A percentile compares a stretch with the other conserved stretches of the same genome.
Conservation (phyloP, 2,113 vertebrate genomes). For the Falco punctatus region DNA sequence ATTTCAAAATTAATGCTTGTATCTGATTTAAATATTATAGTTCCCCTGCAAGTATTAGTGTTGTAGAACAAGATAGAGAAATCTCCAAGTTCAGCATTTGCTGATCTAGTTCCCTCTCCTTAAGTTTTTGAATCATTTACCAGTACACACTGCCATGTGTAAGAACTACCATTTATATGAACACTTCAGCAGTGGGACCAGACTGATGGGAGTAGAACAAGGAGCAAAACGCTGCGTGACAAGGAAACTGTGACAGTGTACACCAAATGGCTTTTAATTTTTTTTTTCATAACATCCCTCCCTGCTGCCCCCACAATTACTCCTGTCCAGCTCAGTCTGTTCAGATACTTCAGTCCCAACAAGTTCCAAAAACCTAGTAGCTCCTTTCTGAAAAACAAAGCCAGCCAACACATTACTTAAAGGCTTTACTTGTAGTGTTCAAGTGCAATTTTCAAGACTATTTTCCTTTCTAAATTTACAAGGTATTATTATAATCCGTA, state of each 20-base stretch:
- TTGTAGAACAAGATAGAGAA: not conserved
- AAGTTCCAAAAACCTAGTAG: not conserved
- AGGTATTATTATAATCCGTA: not conserved
- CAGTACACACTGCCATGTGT: not conserved
- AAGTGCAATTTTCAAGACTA: not conserved
- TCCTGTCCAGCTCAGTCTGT: not conserved
- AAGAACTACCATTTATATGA: not conserved
- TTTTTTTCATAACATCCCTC: not conserved
- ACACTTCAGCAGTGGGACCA: not conserved
- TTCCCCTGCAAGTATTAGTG: not conserved
- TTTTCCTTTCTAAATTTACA: not conserved
- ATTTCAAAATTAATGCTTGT: not conserved
- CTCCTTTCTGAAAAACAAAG: not conserved
- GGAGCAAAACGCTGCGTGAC: not conserved
- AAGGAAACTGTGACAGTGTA: not conserved
- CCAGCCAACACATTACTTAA: not conserved
- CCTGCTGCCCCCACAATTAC: not conserved
- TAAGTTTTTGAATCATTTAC: not conserved
- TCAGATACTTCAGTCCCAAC: not conserved
- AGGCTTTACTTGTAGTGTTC: not conserved
- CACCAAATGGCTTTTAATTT: not conserved
- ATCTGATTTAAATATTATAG: not conserved
- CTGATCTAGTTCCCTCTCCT: not conserved
- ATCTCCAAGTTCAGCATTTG: not conserved
- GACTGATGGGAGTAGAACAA: not conserved